Percentiles rank a stretch among this genome's conserved stretches.
Conservation (phyloP, 2,888 invertebrate species). For the Troides aeacus region DNA sequence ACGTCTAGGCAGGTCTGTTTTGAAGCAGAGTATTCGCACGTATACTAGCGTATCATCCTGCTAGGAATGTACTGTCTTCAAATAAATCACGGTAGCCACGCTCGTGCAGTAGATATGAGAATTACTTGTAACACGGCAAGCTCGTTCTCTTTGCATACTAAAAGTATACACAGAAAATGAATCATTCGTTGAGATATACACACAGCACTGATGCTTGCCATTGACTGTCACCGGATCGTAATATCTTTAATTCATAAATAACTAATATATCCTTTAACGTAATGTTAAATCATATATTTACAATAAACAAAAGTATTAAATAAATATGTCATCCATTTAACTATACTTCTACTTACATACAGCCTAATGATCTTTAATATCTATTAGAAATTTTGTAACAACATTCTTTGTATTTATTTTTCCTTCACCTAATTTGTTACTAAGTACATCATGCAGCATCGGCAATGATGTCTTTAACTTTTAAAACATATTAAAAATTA, state of each 20-base stretch:
- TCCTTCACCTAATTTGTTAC: neutral
- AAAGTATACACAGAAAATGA: constrained; percentile 9
- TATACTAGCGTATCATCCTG: constrained; percentile 24
- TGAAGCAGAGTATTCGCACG: constrained; percentile 20
- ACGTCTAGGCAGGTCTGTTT: constrained; percentile 92
- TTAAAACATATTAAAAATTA: too few relatives aligned
- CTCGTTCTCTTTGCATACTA: constrained; percentile 4
- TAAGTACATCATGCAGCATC: too few relatives aligned
- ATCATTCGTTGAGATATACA: constrained; percentile 3
- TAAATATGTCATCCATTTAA: neutral
- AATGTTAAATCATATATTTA: neutral
- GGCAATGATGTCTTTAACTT: neutral
- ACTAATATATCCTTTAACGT: neutral
- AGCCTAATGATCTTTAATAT: neutral
- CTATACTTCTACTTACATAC: neutral
- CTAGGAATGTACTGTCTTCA: constrained; percentile 5
- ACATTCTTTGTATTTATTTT: neutral
- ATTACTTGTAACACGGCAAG: constrained; percentile 1
- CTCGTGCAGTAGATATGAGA: neutral
- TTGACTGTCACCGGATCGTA: constrained; percentile 32
- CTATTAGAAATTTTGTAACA: neutral
- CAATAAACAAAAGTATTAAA: neutral
- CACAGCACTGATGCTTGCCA: constrained; percentile 32
- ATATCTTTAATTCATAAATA: neutral
- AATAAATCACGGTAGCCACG: constrained; percentile 10